Percentiles rank a stretch among this genome's conserved stretches.
phyloP scores from a whole-genome alignment of 2,797 vertebrate species.

The Zalophus californianus region DNA sequence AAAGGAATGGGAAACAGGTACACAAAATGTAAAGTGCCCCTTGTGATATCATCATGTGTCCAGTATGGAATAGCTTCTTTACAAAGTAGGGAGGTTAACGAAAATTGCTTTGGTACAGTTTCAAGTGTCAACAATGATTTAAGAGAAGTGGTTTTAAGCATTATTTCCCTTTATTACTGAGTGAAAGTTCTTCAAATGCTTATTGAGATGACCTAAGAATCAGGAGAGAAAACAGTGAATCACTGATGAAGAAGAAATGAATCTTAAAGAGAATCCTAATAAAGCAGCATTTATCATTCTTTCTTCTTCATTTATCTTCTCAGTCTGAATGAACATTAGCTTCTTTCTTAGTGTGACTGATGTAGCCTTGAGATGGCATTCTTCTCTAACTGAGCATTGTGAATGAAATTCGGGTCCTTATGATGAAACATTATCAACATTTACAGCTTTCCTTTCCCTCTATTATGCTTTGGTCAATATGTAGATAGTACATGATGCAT shows the following conservation, averaged over 20 bases:
- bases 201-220: constrained; percentile 39
- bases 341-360: background rate
- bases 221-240: constrained; percentile 61
- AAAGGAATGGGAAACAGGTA: background rate
- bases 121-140: constrained; percentile 30
- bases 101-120: background rate
- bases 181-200: constrained; percentile 14
- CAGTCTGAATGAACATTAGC: background rate
- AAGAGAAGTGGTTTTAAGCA: background rate
- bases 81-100: background rate
- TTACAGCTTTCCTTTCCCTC: background rate
- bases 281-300: constrained; percentile 44
- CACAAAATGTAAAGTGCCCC: background rate
- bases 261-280: constrained; percentile 55
- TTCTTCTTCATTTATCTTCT: constrained; percentile 45
- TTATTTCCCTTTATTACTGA: constrained; percentile 60
- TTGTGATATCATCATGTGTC: background rate
- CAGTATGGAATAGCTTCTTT: background rate
- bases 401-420: background rate
- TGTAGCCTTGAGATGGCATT: background rate
- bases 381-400: background rate
- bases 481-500: background rate
- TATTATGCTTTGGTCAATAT: background rate
- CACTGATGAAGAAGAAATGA: constrained; percentile 57
- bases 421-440: background rate